phyloP scores from a whole-genome alignment of 2,113 vertebrate genomes.

The Cnemophilus loriae region DNA sequence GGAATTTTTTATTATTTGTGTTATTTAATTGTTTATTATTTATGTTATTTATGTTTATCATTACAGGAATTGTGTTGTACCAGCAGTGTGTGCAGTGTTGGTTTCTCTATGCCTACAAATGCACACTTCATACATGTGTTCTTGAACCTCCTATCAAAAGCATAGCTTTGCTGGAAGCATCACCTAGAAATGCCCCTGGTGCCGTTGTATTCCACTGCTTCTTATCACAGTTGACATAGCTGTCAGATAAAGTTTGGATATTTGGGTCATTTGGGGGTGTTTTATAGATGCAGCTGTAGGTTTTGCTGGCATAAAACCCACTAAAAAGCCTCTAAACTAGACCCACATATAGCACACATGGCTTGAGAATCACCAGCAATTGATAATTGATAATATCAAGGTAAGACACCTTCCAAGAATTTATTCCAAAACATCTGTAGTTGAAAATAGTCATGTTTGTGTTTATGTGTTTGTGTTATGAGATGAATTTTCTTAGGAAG shows the following conservation, averaged over 20 bases:
- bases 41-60: not conserved
- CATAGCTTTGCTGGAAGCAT: not conserved
- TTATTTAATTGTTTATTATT: not conserved
- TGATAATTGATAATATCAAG: not conserved
- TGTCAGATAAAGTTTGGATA: not conserved
- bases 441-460: not conserved
- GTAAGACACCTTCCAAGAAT: not conserved
- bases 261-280: not conserved
- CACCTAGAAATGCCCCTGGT: not conserved
- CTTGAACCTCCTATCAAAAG: not conserved
- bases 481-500: not conserved
- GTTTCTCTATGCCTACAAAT: not conserved
- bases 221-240: not conserved
- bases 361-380: not conserved
- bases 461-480: not conserved
- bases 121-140: accelerated
- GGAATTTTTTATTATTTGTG: not conserved
- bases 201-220: not conserved
- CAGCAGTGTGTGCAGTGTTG: not conserved
- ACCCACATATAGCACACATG: not conserved
- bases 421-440: not conserved
- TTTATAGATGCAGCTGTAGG: not conserved
- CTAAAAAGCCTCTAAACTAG: not conserved
- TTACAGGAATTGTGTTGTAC: not conserved
- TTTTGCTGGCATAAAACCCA: not conserved